Percentiles rank a stretch among this genome's conserved stretches.
Evolutionary conservation across 1,140 invertebrate species (phyloP).

Genomic region (Heterodera carotae): DNA sequence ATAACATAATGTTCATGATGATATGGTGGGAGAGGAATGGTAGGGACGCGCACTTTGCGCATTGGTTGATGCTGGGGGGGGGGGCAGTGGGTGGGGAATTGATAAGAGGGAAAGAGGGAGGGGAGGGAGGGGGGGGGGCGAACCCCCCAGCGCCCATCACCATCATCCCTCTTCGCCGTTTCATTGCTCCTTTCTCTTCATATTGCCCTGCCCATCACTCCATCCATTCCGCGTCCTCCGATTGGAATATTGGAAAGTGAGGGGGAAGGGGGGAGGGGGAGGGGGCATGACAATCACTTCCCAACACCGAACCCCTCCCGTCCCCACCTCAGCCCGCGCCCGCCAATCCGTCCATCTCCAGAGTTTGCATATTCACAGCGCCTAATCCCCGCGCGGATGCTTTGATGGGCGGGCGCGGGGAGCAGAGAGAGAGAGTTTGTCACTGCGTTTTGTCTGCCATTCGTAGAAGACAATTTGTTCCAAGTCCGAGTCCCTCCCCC

Average conservation of each 20-base stretch:
- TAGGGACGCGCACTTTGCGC: slow-evolving; percentile 1
- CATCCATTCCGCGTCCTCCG: not conserved
- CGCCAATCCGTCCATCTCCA: not conserved
- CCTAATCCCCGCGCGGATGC: not conserved
- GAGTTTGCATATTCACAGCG: not conserved
- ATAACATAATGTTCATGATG: not conserved
- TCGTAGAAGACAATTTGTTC: too few relatives aligned
- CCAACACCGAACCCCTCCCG: not conserved
- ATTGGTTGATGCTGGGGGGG: slow-evolving; percentile 2
- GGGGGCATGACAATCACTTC: not conserved
- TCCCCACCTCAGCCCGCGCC: too few relatives aligned
- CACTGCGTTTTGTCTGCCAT: not conserved
- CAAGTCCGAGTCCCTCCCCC: not conserved
- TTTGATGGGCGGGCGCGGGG: not conserved
- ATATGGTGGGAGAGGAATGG: not conserved
- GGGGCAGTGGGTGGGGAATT: too few relatives aligned
- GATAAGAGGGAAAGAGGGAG: not conserved
- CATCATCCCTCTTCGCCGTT: not conserved
- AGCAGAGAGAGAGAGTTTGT: not conserved
- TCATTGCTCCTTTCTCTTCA: not conserved
- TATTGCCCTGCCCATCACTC: not conserved
- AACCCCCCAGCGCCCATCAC: not conserved
- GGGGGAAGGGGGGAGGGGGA: too few relatives aligned
- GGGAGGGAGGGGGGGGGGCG: not conserved
- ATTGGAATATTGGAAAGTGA: not conserved